phyloP scores from a whole-genome alignment of 2,797 vertebrate genomes.

The Lepus oiostolus region DNA sequence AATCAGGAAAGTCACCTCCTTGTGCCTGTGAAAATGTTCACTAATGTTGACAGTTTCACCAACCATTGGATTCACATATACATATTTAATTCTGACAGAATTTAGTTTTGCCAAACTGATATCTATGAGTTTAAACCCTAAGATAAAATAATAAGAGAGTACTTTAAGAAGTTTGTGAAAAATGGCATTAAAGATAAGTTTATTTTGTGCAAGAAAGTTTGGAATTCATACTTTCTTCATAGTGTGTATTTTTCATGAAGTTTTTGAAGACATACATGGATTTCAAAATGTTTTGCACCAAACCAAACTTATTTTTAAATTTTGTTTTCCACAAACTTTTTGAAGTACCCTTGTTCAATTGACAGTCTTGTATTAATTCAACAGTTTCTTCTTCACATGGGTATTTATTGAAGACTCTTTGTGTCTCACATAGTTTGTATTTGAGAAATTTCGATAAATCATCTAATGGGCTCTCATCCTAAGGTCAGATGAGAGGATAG shows the following conservation, averaged over 20 bases:
- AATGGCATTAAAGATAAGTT: too few relatives aligned
- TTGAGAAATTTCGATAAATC: neutral
- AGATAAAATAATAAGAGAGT: neutral
- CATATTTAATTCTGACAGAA: neutral
- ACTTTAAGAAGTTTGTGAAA: too few relatives aligned
- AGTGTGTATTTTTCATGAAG: too few relatives aligned
- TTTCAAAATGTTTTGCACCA: too few relatives aligned
- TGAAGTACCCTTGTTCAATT: neutral
- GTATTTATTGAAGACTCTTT: neutral
- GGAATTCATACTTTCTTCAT: too few relatives aligned
- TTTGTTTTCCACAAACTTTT: too few relatives aligned
- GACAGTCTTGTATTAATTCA: neutral
- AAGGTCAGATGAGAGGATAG: neutral
- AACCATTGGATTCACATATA: neutral
- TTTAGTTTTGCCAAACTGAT: neutral
- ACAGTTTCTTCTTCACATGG: neutral
- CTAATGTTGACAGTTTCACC: neutral
- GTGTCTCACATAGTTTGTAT: neutral
- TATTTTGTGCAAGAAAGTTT: too few relatives aligned
- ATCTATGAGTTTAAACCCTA: conserved; percentile 13
- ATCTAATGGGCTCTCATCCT: neutral
- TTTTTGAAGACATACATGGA: too few relatives aligned
- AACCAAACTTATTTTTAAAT: too few relatives aligned
- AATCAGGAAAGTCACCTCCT: neutral
- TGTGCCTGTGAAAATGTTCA: conserved; percentile 9